phyloP scores from a whole-genome alignment of 2,113 vertebrate genomes.

The Ptychochromis oligacanthus region DNA sequence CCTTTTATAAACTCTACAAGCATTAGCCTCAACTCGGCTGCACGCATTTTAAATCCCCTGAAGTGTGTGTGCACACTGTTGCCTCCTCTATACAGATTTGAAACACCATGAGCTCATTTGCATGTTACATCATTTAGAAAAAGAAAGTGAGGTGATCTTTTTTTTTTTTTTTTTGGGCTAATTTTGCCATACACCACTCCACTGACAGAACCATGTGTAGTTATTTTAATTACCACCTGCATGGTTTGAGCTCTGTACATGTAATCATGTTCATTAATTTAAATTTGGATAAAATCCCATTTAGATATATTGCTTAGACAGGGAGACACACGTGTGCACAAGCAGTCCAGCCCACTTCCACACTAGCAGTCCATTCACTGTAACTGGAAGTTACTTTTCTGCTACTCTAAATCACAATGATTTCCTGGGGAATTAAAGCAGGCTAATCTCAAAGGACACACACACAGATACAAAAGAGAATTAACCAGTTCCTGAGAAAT shows the following conservation, averaged over 20 bases:
- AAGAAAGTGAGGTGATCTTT: background rate
- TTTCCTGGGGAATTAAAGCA: slow-evolving; percentile 71
- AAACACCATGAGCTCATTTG: slow-evolving; percentile 25
- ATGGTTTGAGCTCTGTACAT: slow-evolving; percentile 11
- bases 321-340: background rate
- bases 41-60: slow-evolving; percentile 20
- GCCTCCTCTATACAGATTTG: background rate
- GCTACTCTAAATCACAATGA: slow-evolving; percentile 69
- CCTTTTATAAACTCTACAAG: background rate
- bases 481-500: slow-evolving; percentile 36
- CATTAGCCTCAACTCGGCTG: slow-evolving; percentile 6
- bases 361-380: slow-evolving; percentile 53
- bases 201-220: background rate
- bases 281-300: slow-evolving; percentile 20
- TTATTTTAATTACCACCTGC: slow-evolving; percentile 32
- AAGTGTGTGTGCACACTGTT: background rate
- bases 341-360: slow-evolving; percentile 13
- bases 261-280: slow-evolving; percentile 34
- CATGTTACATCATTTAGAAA: slow-evolving; percentile 6
- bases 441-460: slow-evolving; percentile 43
- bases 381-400: slow-evolving; percentile 72
- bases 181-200: background rate
- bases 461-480: slow-evolving; percentile 22
- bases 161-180: background rate
- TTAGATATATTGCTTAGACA: background rate